phyloP scores from a whole-genome alignment of 2,888 invertebrate genomes.

The Camptogramma bilineatum region DNA sequence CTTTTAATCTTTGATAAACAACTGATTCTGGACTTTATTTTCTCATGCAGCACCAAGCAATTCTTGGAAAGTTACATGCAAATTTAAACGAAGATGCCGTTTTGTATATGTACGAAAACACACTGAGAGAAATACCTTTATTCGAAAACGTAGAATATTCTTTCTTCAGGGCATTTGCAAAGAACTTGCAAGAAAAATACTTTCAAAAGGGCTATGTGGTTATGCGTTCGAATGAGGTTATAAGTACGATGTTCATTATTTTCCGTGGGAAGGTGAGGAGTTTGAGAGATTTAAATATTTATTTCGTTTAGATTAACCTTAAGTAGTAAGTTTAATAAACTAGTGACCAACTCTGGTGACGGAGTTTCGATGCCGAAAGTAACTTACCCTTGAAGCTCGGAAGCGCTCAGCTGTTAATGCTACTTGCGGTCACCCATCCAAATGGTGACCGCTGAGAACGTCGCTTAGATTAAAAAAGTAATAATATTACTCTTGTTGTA shows the following conservation, averaged over 20 bases:
- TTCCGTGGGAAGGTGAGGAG: conserved; percentile 75
- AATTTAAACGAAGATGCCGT: conserved; percentile 84
- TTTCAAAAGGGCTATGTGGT: conserved; percentile 80
- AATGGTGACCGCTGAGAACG: too few relatives aligned
- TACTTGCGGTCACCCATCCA: too few relatives aligned
- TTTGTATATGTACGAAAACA: conserved; percentile 82
- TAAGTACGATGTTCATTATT: conserved; percentile 75
- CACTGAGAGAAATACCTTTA: conserved; percentile 80
- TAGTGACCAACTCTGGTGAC: too few relatives aligned
- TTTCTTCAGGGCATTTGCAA: conserved; percentile 83
- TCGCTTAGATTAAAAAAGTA: neutral
- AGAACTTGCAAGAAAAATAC: conserved; percentile 74
- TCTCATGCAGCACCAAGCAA: conserved; percentile 71
- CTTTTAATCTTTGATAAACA: neutral
- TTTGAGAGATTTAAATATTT: neutral
- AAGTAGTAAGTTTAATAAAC: too few relatives aligned
- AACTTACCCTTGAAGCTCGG: too few relatives aligned
- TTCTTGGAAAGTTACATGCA: conserved; percentile 80
- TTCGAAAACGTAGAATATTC: conserved; percentile 82
- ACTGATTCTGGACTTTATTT: neutral
- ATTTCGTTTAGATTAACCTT: too few relatives aligned
- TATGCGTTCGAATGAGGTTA: conserved; percentile 75
- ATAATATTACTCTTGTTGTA: neutral
- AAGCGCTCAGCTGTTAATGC: too few relatives aligned
- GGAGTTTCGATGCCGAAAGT: too few relatives aligned